These are phyloP conservation scores for Tipula helvola DNA, from an alignment of 2,888 invertebrate genomes.

Conservation along the genomic window DNA sequence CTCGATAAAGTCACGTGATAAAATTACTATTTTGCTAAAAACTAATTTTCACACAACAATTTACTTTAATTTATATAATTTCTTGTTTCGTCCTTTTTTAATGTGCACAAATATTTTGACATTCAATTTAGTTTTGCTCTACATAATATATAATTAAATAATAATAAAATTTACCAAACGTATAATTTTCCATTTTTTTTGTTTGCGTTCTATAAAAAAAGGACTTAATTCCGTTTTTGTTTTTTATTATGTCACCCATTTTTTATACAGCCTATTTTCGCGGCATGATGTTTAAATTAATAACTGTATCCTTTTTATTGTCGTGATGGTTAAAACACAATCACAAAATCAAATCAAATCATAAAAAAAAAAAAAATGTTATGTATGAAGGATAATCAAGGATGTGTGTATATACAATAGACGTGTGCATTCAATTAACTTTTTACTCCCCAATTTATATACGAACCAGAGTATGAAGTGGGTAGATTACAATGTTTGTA, in stretches of 20 bases:
- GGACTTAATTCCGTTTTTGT: background rate
- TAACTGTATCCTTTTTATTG: background rate
- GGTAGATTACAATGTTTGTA: background rate
- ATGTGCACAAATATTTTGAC: background rate
- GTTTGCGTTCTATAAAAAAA: background rate
- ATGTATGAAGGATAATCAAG: background rate
- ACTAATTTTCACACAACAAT: background rate
- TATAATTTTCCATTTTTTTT: background rate
- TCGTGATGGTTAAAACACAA: background rate
- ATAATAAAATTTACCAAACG: background rate
- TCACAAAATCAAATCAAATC: background rate
- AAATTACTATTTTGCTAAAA: background rate
- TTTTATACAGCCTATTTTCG: background rate
- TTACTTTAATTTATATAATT: background rate
- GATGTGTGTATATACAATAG: background rate
- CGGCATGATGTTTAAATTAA: background rate
- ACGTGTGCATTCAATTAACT: background rate
- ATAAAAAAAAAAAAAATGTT: no score
- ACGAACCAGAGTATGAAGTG: background rate
- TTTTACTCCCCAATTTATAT: background rate
- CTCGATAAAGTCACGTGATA: background rate
- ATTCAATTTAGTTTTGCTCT: background rate
- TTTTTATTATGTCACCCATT: background rate
- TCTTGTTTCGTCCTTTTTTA: background rate
- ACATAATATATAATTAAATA: background rate